Percentiles rank a stretch among this genome's conserved stretches.
Conservation (phyloP, 2,113 vertebrate species). For the Rhinolophus ferrumequinum region DNA sequence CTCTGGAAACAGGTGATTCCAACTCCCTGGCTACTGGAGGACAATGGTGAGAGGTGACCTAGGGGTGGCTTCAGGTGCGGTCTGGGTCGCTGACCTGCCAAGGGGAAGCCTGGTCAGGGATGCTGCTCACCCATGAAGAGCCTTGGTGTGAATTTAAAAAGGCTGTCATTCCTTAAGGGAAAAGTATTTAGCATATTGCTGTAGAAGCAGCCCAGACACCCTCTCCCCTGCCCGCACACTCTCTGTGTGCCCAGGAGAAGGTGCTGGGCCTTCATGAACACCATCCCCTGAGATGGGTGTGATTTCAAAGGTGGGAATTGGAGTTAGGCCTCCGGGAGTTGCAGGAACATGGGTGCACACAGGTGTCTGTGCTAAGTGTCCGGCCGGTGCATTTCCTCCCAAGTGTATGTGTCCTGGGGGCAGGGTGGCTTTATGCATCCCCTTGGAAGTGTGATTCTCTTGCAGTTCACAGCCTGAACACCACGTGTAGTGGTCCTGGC, state of each 20-base stretch:
- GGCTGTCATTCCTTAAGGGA: background rate
- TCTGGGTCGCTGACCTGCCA: background rate
- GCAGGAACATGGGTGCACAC: background rate
- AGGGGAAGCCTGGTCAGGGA: background rate
- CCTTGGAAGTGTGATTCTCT: background rate
- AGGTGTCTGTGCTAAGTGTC: background rate
- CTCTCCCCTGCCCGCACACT: background rate
- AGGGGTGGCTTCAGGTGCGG: background rate
- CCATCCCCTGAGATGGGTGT: no score
- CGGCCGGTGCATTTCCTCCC: background rate
- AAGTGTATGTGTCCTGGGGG: accelerated
- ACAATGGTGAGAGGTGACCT: background rate
- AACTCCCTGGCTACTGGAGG: background rate
- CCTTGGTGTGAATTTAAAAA: background rate
- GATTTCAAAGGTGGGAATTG: no score
- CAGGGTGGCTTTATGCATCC: background rate
- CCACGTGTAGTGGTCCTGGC: accelerated
- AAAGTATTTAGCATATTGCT: background rate
- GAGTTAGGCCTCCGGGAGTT: background rate
- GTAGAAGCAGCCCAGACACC: background rate
- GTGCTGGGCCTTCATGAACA: no score
- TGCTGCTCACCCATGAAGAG: background rate
- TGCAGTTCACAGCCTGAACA: background rate
- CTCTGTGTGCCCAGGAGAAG: background rate
- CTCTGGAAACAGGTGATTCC: background rate